Evolutionary conservation across 53 echinoderm and acorn worm species (phyloP), one percentile per base, ranked within the genome.

Genomic region (Actinopyga echinites): DNA sequence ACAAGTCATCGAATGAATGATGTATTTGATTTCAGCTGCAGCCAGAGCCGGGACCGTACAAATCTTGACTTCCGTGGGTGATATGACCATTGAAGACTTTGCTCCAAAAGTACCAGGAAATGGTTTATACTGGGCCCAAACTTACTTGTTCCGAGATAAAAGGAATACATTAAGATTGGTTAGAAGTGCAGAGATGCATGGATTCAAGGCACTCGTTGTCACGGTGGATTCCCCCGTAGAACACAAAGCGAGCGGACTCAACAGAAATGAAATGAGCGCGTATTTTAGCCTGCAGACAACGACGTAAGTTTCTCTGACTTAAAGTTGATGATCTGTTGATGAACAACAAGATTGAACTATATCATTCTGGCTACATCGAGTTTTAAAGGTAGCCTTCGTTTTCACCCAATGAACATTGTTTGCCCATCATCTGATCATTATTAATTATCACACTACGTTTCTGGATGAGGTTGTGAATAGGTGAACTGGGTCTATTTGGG

Each of bases 61-160:
- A 43, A 40, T 71, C n/a, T 43, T 71, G 32, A 40, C 73, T 5
- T 71, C 73, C 21, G 73, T 71, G 0, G 73, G 73, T 3, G 73
- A 71, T 43, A 21, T 71, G 19, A 37, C 73, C n/a, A 71, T 71
- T 22, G 73, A 43, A 40, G 44, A 37, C 24, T 71, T 71, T 43
- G 44, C 40, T 15, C 38, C 38, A 71, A 71, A 32, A 43, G 73
- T 71, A 40, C 73, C 73, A 6, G 12, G 35, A 40, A 24, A 71
- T 71, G 73, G 73, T 1, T 21, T n/a, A 6, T 71, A 71, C 32
- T 71, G 73, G 73, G 73, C 73, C 20, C 73, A 71, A 24, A 71
- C 73, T 21, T 71, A 71, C 42, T 43, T 71, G 1, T 71, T 71
- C 32, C 4, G 9, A 71, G 73, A 71, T 43, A 71, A 24, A 20